Evolutionary conservation across 2,113 vertebrate genomes (phyloP).

Genomic region (Scopus umbretta): DNA sequence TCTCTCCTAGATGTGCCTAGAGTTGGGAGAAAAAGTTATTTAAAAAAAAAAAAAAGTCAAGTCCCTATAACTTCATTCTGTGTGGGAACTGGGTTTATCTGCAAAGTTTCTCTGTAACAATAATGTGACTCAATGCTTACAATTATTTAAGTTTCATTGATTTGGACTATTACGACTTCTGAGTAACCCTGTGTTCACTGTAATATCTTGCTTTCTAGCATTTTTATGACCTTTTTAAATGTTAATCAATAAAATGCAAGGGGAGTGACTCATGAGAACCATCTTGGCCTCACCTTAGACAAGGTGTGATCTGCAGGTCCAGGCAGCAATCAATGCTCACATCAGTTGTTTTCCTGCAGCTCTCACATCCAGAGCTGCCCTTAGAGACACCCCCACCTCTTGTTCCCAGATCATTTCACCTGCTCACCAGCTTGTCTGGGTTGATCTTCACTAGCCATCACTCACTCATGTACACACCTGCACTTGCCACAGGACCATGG

Average conservation of each 20-base stretch:
- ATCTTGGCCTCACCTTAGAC: not conserved
- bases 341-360: not conserved
- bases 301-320: not conserved
- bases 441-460: fast-evolving
- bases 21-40: not conserved
- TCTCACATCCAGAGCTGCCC: not conserved
- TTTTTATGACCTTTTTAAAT: not conserved
- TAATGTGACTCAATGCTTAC: not conserved
- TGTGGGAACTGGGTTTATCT: not conserved
- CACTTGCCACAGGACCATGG: fast-evolving
- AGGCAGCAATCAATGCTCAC: not conserved
- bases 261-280: not conserved
- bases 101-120: not conserved
- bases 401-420: not conserved
- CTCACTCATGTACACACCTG: fast-evolving
- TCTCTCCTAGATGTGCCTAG: not conserved
- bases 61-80: not conserved
- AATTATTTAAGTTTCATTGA: not conserved
- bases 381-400: not conserved
- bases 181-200: not conserved
- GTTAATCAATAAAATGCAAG: not conserved
- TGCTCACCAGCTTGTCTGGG: not conserved
- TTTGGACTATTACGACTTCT: not conserved
- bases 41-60: not conserved
- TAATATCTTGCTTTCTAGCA: not conserved